phyloP scores from a whole-genome alignment of 2,888 invertebrate genomes.

The Nomada goodeniana region DNA sequence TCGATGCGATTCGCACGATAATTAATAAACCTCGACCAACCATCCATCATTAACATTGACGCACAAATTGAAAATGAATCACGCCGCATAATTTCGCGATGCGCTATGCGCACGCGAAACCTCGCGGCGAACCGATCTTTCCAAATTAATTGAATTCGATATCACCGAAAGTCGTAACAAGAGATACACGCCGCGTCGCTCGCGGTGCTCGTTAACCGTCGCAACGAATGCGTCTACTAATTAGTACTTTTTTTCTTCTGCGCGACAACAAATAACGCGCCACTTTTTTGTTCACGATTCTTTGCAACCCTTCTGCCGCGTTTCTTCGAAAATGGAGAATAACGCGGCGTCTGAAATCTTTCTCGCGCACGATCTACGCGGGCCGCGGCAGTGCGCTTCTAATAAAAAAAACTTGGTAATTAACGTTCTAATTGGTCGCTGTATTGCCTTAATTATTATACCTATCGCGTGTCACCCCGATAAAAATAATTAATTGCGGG shows the following conservation, averaged over 20 bases:
- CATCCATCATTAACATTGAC: background rate
- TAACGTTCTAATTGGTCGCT: constrained; percentile 39
- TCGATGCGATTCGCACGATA: constrained; percentile 16
- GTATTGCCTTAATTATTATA: constrained; percentile 9
- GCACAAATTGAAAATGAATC: constrained; percentile 22
- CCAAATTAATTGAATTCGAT: background rate
- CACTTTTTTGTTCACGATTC: background rate
- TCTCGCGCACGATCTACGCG: constrained; percentile 17
- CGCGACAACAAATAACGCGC: background rate
- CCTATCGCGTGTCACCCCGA: background rate
- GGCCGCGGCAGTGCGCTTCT: background rate
- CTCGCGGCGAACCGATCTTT: background rate
- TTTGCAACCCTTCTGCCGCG: background rate
- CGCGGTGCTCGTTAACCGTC: background rate
- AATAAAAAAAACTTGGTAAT: constrained; percentile 33
- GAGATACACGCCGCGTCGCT: too few species aligned
- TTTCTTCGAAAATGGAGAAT: background rate
- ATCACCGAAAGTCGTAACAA: too few species aligned
- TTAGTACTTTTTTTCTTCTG: constrained; percentile 20
- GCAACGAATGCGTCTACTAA: constrained; percentile 20
- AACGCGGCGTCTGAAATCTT: constrained; percentile 10
- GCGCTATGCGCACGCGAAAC: background rate
- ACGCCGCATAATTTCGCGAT: background rate
- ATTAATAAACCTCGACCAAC: constrained; percentile 30
- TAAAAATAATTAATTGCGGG: constrained; percentile 38